Base-by-base conservation (phyloP, 2,888 invertebrate genomes). In the Shargacucullia verbasci region DNA sequence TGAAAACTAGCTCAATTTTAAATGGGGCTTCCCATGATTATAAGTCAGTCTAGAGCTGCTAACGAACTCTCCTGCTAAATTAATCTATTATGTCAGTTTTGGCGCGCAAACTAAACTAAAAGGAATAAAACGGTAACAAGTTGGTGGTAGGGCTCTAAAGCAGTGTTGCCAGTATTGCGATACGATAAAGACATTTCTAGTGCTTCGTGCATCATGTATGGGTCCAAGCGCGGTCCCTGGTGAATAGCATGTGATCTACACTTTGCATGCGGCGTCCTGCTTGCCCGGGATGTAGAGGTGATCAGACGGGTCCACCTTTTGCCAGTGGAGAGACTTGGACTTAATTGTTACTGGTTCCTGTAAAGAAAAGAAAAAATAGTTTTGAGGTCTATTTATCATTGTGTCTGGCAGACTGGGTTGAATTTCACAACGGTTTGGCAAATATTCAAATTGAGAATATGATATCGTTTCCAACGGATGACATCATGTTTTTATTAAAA, bases 341-440 rank as follows among this genome's bases (percentile, higher is more conserved):
- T 90, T 88, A 59, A 93, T 90, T 4, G 87, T 70, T 43, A 93
- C 92, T 31, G 94, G 92, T 61, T 89, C 84, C 94, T 94, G 87
- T 6, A 91, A 91, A 37, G 27, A 54, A 11, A 59, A 54, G 59
- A 60, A 67, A 12, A 44, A 50, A 29, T 11, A 14, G 13, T 27
- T 54, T 52, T 12, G 14, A 0, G 2, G 7, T 0, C 35, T 14
- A 2, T 33, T 8, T 14, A 12, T 20, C 1, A 2, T 14, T 27
- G 3, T 37, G 13, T 55, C 15, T 38, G 43, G 33, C 31, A 20
- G 46, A 9, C 9, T 12, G 41, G 29, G 11, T 44, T 1, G 12
- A 27, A n/a, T 40, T 44, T 48, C n/a, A 38, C 15, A 9, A 9
- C 9, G 12, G 12, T 29, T 62, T 66, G 59, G 59, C 39, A 49